Evolutionary conservation across 2,797 vertebrate species (phyloP).

Genomic region (Danio aesculapii): DNA sequence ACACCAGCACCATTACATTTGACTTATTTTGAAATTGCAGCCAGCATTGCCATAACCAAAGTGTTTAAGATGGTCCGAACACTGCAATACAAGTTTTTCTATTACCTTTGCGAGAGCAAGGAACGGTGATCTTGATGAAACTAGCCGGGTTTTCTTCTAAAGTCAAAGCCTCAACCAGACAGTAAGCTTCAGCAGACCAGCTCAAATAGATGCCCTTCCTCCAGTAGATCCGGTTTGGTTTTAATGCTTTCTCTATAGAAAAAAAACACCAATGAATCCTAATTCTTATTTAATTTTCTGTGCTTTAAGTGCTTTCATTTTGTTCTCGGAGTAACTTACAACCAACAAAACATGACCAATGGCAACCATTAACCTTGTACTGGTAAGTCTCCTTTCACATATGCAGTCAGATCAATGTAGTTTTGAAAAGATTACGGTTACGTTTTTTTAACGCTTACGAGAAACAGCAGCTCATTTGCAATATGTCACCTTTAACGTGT

Average conservation of each 20-base stretch:
- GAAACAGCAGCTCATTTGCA: too few species aligned
- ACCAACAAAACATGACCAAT: too few species aligned
- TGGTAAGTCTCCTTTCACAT: too few species aligned
- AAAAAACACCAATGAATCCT: background rate
- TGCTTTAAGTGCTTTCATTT: too few species aligned
- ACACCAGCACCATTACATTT: background rate
- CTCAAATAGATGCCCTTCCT: slow-evolving; percentile 92
- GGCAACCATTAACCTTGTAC: too few species aligned
- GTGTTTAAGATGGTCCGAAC: background rate
- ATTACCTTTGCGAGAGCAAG: slow-evolving; percentile 92
- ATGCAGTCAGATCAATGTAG: too few species aligned
- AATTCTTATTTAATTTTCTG: too few species aligned
- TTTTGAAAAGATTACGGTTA: too few species aligned
- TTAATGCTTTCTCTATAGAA: slow-evolving; percentile 82
- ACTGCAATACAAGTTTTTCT: background rate
- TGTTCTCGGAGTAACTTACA: too few species aligned
- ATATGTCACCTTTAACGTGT: too few species aligned
- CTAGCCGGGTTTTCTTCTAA: slow-evolving; percentile 83
- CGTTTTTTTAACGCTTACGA: too few species aligned
- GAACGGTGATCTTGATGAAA: slow-evolving; percentile 92
- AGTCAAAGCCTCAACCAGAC: slow-evolving; percentile 88
- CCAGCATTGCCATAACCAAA: background rate
- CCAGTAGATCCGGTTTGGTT: slow-evolving; percentile 93
- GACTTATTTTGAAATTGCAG: background rate
- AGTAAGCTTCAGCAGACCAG: slow-evolving; percentile 95